Evolutionary conservation across 2,797 vertebrate species (phyloP), one percentile per base, ranked within the genome.

Genomic region (Syngnathus rostellatus): DNA sequence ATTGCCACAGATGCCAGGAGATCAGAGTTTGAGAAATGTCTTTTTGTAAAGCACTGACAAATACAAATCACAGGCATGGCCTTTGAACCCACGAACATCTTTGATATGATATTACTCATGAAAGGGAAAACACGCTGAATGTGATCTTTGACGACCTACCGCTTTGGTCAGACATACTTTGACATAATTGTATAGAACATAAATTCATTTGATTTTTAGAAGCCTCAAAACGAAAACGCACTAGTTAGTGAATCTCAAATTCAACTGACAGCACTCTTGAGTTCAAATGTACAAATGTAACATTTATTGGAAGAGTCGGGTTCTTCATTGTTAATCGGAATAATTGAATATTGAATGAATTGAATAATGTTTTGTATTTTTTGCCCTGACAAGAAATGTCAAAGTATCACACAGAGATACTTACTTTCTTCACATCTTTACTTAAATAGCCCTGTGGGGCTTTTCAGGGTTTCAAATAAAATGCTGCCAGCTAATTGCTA

Each of bases 1-100:
- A 25, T 72, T 70, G 79, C 81, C 78, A 81, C 84, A 78, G 74
- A 65, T 54, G 69, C 79, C 78, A 76, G 67, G 64, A 39, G 37
- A 68, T 45, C 40, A 62, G 60, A 8, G 60, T 45, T 45, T 45
- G 60, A 46, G 31, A 62, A 62, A 25, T 23, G 7, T 40, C 38
- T 61, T 61, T 6, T 21, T 19, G 14, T 39, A 40, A 60, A 39
- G 38, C 58, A 23, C 19, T 61, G 59, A 61, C 60, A 62, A 23
- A 62, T 16, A 45, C 60, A 62, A 45, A 62, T 25, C 8, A 62
- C 60, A 62, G 40, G 31, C 40, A 43, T 43, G 60, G n/a, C 38
- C 38, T 61, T 61, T 41, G n/a, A 41, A 23, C 40, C 5, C 59
- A 21, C n/a, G 23, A 40, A 61, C 7, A 58, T 58, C 14, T 31